These are phyloP conservation scores for Mercenaria mercenaria DNA, from an alignment of 1,140 invertebrate genomes.

Conservation along the genomic window DNA sequence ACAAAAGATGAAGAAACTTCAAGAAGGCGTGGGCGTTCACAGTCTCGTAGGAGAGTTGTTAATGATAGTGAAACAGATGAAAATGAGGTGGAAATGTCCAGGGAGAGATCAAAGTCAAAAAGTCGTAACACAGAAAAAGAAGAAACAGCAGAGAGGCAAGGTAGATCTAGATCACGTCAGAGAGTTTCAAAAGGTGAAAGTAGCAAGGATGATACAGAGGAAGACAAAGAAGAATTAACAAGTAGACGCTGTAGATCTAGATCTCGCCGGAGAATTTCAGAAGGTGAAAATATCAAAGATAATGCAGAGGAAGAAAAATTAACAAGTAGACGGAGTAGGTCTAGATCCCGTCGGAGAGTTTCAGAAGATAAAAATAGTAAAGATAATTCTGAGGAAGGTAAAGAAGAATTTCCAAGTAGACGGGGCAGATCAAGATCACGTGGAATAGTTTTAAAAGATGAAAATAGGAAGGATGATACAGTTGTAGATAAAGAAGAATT, in stretches of 20 bases:
- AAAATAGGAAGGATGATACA: not conserved
- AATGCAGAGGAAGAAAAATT: slow-evolving; percentile 22
- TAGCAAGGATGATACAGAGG: not conserved
- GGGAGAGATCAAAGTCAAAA: not conserved
- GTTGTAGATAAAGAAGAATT: not conserved
- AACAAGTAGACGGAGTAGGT: slow-evolving; percentile 12
- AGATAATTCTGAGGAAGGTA: not conserved
- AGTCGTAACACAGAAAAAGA: not conserved
- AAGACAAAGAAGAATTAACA: not conserved
- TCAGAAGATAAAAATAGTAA: not conserved
- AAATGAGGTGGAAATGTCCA: not conserved
- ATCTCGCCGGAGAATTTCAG: not conserved
- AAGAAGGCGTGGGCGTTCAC: slow-evolving; percentile 17
- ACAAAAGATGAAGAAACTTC: slow-evolving; percentile 1
- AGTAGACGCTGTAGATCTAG: slow-evolving; percentile 7
- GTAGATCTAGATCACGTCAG: slow-evolving; percentile 17
- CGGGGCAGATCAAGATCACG: not conserved
- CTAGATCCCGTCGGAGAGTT: not conserved
- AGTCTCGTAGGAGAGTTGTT: not conserved
- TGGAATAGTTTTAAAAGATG: not conserved
- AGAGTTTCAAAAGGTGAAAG: not conserved
- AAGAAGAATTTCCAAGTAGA: not conserved
- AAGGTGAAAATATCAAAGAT: not conserved
- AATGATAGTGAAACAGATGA: slow-evolving; percentile 11
- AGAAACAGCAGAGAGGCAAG: not conserved